Evolutionary conservation across 1,140 invertebrate genomes (phyloP).

Genomic region (Arctopsyche grandis): DNA sequence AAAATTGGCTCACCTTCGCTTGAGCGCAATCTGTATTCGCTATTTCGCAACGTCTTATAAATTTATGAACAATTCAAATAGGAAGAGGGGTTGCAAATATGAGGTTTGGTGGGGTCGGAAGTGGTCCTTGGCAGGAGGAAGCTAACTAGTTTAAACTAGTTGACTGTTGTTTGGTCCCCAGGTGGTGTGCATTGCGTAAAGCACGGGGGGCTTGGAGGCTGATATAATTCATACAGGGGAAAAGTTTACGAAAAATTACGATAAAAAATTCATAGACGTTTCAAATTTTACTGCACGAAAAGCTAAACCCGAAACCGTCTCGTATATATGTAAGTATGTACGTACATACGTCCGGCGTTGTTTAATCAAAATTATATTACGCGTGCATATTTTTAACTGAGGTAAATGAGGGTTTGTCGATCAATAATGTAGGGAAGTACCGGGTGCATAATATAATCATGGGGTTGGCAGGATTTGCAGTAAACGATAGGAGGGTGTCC

Average conservation of each 20-base stretch:
- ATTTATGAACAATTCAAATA: conserved; percentile 53
- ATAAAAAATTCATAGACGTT: neutral
- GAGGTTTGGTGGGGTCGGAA: conserved; percentile 38
- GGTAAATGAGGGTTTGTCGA: neutral
- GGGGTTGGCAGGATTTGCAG: conserved; percentile 40
- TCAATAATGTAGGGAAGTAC: conserved; percentile 26
- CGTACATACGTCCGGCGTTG: neutral
- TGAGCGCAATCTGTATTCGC: conserved; percentile 13
- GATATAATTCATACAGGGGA: too few species aligned
- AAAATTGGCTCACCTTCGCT: neutral
- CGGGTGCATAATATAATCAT: conserved; percentile 40
- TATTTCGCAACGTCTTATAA: conserved; percentile 45
- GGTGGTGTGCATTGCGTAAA: conserved; percentile 23
- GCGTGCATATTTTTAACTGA: neutral
- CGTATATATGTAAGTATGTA: neutral
- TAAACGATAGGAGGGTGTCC: conserved; percentile 26
- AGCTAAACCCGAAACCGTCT: neutral
- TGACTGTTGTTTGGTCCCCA: conserved; percentile 49
- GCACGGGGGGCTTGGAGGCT: neutral
- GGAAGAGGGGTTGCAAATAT: conserved; percentile 33
- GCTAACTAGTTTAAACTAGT: conserved; percentile 54
- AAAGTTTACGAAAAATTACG: too few species aligned
- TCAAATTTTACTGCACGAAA: neutral
- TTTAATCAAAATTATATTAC: neutral
- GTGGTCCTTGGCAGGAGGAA: conserved; percentile 43